Evolutionary conservation across 2,888 invertebrate species (phyloP), one percentile per base, ranked within the genome.

Genomic region (Drosophila phalerata): DNA sequence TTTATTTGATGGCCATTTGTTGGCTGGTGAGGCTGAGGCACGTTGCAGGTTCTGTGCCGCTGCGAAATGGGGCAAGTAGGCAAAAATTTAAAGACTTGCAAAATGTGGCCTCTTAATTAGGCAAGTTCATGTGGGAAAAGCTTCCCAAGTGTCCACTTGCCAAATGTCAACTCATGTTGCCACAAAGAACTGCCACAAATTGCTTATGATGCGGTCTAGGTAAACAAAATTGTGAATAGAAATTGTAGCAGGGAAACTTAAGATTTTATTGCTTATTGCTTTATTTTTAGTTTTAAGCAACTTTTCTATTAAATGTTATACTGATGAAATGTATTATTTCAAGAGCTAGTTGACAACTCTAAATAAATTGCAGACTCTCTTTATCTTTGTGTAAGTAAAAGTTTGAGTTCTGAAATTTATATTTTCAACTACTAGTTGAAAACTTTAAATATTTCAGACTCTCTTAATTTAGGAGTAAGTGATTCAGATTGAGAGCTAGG

Each of bases 1-100:
- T 85, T 85, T 85, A 85, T 85, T 88, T 85, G 84, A 85, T 85
- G 87, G 84, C 69, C 76, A 74, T 55, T 64, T 58, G 56, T 32
- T 53, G 64, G 30, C 64, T 37, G 56, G 10, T 38, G 48, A 30
- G 57, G 71, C 79, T 38, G 48, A 30, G 57, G 71, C 79, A 75
- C 79, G 73, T 69, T 80, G 78, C 77, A 76, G 43, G 67, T 60
- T 43, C 64, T 55, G 43, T 58, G 49, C 28, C 38, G 34, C 74
- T 38, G 52, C 57, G 43, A 77, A 77, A 77, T 73, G 81, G 79
- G 78, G 62, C 70, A 79, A 79, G 70, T 68, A 40, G 60, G 68
- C 51, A 70, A 64, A 65, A 67, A 56, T 48, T 72, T 45, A 32
- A 56, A 62, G 43, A 51, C 49, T 47, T 45, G 22, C 28, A 42